Conservation (phyloP, 2,113 vertebrate species). For the Pandion haliaetus region DNA sequence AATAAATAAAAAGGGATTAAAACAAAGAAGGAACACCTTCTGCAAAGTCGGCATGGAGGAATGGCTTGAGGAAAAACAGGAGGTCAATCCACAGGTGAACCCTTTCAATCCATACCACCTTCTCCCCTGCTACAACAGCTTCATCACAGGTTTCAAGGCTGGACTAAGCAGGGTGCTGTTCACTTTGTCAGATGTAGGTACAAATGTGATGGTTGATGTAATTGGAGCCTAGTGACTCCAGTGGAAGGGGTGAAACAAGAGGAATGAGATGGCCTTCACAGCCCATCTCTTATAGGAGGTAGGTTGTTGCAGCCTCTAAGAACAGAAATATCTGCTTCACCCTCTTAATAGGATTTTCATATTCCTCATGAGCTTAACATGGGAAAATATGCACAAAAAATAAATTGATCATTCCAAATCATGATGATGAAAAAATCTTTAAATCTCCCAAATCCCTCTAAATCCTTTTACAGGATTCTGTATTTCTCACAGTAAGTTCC, state of each 20-base stretch:
- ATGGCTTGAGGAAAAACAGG: neutral
- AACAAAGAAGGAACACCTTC: neutral
- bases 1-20: neutral
- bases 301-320: neutral
- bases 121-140: neutral
- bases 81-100: neutral
- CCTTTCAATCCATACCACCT: too few relatives aligned
- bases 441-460: slow-evolving; percentile 43
- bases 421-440: slow-evolving; percentile 42
- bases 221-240: neutral
- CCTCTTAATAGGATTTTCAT: slow-evolving; percentile 46
- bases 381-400: slow-evolving; percentile 36
- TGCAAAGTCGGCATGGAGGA: neutral
- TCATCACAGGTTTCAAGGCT: neutral
- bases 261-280: neutral
- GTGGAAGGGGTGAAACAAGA: neutral
- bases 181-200: neutral
- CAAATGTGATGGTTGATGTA: neutral
- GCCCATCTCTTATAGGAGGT: neutral
- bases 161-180: neutral
- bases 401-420: slow-evolving; percentile 24
- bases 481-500: slow-evolving; percentile 42
- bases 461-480: slow-evolving; percentile 45
- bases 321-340: slow-evolving; percentile 7
- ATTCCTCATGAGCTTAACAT: slow-evolving; percentile 17